phyloP scores from a whole-genome alignment of 64 coral and sea anemone genomes.

The Dendrophyllia cribrosa region DNA sequence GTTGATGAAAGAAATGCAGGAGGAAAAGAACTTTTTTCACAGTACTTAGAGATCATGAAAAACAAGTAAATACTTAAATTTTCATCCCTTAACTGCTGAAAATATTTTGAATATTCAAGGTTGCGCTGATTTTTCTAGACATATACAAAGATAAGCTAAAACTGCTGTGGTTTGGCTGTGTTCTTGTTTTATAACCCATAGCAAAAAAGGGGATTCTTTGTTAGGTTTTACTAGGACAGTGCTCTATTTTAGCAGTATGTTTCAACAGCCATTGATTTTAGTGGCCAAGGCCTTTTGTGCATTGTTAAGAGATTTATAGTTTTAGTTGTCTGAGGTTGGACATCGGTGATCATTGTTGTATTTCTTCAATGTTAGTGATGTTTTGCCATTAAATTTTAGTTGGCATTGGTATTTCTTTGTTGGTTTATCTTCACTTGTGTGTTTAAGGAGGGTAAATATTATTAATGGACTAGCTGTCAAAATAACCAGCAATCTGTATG shows the following conservation, averaged over 20 bases:
- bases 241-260: neutral
- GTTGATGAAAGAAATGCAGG: too few relatives aligned
- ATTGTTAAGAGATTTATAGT: neutral
- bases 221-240: neutral
- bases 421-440: neutral
- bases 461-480: neutral
- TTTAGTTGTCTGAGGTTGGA: neutral
- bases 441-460: neutral
- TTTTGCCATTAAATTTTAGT: neutral
- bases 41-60: conserved; percentile 2
- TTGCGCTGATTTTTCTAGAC: neutral
- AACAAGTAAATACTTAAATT: neutral
- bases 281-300: neutral
- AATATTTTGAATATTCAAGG: neutral
- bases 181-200: conserved; percentile 11
- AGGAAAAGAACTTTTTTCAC: conserved; percentile 2
- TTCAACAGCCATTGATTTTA: neutral
- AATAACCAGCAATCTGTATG: too few relatives aligned
- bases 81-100: neutral
- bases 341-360: neutral
- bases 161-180: conserved; percentile 1
- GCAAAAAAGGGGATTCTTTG: neutral
- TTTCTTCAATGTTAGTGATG: neutral
- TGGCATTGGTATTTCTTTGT: neutral
- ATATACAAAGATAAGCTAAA: neutral